Percentiles rank a stretch among this genome's conserved stretches.
phyloP scores from a whole-genome alignment of 2,797 vertebrate genomes.

The Garrulus glandarius region DNA sequence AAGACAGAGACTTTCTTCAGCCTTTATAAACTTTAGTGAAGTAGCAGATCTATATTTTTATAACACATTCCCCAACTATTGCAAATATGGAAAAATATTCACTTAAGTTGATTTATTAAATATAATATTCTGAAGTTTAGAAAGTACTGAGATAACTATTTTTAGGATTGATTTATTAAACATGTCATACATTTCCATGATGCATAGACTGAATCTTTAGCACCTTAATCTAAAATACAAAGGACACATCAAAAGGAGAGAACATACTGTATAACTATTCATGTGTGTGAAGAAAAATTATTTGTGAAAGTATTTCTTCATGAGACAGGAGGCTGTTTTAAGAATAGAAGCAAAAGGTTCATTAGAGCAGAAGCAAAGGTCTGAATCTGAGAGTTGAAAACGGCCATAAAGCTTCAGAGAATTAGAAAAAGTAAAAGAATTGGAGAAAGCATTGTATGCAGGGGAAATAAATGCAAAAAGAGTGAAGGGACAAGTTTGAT shows the following conservation, averaged over 20 bases:
- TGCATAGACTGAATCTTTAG: not conserved
- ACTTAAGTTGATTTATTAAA: not conserved
- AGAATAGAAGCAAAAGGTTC: not conserved
- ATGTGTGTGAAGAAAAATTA: not conserved
- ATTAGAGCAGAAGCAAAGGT: not conserved
- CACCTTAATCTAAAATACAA: slow-evolving; percentile 1
- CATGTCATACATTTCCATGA: not conserved
- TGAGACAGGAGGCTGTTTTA: not conserved
- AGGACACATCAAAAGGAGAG: not conserved
- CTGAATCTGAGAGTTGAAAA: not conserved
- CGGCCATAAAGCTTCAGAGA: not conserved
- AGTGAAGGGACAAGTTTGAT: not conserved
- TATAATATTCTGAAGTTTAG: not conserved
- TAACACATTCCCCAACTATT: not conserved
- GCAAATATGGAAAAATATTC: not conserved
- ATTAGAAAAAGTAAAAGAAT: not conserved
- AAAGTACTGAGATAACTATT: not conserved
- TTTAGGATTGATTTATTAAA: not conserved
- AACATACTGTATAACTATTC: not conserved
- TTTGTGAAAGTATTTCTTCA: not conserved
- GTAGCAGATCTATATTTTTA: not conserved
- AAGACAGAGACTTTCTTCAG: not conserved
- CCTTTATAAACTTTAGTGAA: not conserved
- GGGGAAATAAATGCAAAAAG: not conserved
- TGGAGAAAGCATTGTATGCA: not conserved